Evolutionary conservation across 2,113 vertebrate genomes (phyloP).

Genomic region (Rynchops niger): DNA sequence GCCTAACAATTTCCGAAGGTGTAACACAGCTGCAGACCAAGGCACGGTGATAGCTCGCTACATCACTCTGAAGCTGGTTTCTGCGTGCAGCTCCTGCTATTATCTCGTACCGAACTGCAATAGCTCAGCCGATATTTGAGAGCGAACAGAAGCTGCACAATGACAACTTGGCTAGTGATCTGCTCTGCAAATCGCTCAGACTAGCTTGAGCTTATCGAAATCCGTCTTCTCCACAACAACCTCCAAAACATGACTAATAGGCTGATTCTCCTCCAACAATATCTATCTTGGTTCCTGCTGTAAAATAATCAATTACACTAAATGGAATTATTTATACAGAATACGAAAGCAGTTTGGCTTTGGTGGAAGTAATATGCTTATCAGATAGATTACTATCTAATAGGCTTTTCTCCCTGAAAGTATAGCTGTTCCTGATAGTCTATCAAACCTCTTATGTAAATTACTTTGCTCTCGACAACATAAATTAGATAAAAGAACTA

Average conservation of each 20-base stretch:
- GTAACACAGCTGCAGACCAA: background rate
- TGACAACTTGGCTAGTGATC: background rate
- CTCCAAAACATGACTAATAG: constrained; percentile 22
- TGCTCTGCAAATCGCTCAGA: background rate
- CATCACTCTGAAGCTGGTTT: background rate
- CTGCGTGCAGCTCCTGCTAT: background rate
- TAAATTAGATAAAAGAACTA: constrained; percentile 48
- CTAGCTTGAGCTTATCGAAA: background rate
- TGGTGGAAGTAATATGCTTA: constrained; percentile 48
- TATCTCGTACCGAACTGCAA: background rate
- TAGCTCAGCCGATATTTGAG: background rate
- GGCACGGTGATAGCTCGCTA: background rate
- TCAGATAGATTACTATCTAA: constrained; percentile 63
- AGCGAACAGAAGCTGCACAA: background rate
- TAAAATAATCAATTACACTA: constrained; percentile 61
- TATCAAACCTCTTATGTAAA: constrained; percentile 47
- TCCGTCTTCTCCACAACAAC: background rate
- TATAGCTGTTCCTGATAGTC: constrained; percentile 18
- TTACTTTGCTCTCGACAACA: constrained; percentile 39
- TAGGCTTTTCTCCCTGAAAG: constrained; percentile 37
- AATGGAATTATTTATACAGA: constrained; percentile 48
- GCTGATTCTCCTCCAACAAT: constrained; percentile 36
- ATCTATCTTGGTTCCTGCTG: constrained; percentile 24
- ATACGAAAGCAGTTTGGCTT: constrained; percentile 1
- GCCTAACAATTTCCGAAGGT: background rate